Percentiles rank a stretch among this genome's conserved stretches.
Evolutionary conservation across 2,113 vertebrate species (phyloP).

Genomic region (Arenaria interpres): DNA sequence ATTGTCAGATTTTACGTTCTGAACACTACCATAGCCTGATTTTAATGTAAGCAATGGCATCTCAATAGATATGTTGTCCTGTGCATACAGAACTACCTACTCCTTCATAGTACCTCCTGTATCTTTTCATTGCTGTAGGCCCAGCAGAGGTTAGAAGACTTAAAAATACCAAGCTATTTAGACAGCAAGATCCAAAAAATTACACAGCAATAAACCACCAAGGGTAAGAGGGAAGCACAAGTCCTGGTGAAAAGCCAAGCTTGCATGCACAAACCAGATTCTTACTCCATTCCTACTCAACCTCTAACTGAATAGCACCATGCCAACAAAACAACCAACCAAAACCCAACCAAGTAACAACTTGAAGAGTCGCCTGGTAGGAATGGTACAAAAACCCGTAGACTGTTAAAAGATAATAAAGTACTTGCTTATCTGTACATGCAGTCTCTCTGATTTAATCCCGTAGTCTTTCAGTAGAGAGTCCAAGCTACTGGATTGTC

Average conservation of each 20-base stretch:
- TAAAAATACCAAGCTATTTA: background rate
- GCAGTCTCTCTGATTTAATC: background rate
- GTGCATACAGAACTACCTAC: background rate
- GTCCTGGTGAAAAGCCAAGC: background rate
- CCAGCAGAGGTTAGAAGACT: background rate
- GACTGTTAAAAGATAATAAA: background rate
- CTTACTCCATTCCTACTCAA: no score
- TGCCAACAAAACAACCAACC: background rate
- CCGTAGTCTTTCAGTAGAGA: background rate
- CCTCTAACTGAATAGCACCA: background rate
- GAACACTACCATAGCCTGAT: background rate
- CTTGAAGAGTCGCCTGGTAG: background rate
- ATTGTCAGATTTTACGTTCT: background rate
- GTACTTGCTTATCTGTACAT: background rate
- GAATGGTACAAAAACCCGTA: background rate
- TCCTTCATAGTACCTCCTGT: background rate
- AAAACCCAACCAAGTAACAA: background rate
- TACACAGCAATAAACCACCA: background rate
- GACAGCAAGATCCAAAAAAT: background rate
- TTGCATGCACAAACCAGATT: background rate
- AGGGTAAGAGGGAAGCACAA: background rate
- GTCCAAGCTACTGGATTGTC: constrained; percentile 58
- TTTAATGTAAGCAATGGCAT: background rate
- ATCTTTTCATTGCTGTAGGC: background rate
- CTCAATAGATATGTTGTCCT: background rate